Evolutionary conservation across 2,797 vertebrate species (phyloP).

Genomic region (Iguana delicatissima): DNA sequence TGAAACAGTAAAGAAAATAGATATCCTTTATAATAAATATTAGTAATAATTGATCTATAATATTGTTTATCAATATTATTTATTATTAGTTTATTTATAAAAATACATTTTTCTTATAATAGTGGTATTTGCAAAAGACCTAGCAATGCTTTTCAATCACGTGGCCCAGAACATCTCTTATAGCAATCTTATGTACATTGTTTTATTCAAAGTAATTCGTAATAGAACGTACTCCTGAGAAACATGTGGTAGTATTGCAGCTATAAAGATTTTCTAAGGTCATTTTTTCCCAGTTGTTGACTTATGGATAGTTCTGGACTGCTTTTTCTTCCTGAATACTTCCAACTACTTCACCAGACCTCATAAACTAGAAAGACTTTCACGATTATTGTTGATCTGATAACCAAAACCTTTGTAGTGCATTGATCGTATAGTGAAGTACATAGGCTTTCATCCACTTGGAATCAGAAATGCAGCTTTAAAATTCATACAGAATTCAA

Average conservation of each 20-base stretch:
- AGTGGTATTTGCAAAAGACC: neutral
- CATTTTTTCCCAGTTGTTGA: constrained; percentile 14
- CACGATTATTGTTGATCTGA: constrained; percentile 23
- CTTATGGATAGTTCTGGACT: neutral
- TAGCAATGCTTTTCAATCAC: fast-evolving
- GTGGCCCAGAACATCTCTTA: neutral
- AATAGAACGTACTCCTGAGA: neutral
- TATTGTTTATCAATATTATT: too few relatives aligned
- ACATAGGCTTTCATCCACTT: constrained; percentile 3
- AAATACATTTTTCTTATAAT: neutral
- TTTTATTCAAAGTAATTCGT: neutral
- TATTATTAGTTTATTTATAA: neutral
- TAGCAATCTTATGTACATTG: fast-evolving
- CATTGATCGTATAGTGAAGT: constrained; percentile 40
- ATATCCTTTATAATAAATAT: neutral
- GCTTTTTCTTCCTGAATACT: neutral
- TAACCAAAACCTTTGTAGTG: constrained; percentile 35
- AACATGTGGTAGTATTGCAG: neutral
- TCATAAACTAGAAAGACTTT: neutral
- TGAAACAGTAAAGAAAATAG: neutral
- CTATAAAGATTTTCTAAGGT: neutral
- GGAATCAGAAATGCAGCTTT: neutral
- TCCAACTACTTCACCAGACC: too few relatives aligned
- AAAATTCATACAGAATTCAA: neutral
- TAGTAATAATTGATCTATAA: too few relatives aligned